phyloP scores from a whole-genome alignment of 2,888 invertebrate species.

The Andrena trimmerana region DNA sequence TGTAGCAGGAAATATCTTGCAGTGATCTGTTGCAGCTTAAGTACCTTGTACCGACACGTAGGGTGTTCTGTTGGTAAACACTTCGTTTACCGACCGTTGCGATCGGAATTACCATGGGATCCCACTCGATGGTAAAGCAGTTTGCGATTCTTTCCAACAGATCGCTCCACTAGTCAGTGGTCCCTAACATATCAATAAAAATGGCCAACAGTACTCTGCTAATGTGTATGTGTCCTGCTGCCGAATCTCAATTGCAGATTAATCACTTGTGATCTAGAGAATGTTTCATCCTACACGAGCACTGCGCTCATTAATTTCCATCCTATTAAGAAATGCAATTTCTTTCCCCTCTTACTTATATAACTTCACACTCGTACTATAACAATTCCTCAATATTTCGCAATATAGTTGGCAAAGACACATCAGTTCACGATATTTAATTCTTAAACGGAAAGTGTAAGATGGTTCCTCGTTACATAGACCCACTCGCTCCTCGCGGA shows the following conservation, averaged over 20 bases:
- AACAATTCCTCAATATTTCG: too few species aligned
- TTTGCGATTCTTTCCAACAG: not conserved
- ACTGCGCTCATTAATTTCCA: not conserved
- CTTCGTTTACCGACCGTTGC: not conserved
- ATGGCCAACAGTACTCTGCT: not conserved
- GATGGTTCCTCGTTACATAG: not conserved
- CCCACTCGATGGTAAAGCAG: constrained; percentile 19
- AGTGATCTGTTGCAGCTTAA: too few species aligned
- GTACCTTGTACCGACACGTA: too few species aligned
- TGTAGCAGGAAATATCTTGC: not conserved
- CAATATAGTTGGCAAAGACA: too few species aligned
- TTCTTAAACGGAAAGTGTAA: too few species aligned
- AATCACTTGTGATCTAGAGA: not conserved
- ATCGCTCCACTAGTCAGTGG: constrained; percentile 27
- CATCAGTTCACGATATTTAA: too few species aligned
- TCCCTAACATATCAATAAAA: not conserved
- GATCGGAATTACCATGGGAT: constrained; percentile 12
- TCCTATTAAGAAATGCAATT: not conserved
- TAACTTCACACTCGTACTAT: too few species aligned
- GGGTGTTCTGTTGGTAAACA: too few species aligned
- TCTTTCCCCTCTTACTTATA: too few species aligned
- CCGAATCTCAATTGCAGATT: constrained; percentile 1
- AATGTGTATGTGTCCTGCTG: not conserved
- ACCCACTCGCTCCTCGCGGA: constrained; percentile 18
- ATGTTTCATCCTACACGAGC: not conserved